Percentiles rank a stretch among this genome's conserved stretches.
Conservation (phyloP, 2,888 invertebrate genomes). For the Polietes domitor region DNA sequence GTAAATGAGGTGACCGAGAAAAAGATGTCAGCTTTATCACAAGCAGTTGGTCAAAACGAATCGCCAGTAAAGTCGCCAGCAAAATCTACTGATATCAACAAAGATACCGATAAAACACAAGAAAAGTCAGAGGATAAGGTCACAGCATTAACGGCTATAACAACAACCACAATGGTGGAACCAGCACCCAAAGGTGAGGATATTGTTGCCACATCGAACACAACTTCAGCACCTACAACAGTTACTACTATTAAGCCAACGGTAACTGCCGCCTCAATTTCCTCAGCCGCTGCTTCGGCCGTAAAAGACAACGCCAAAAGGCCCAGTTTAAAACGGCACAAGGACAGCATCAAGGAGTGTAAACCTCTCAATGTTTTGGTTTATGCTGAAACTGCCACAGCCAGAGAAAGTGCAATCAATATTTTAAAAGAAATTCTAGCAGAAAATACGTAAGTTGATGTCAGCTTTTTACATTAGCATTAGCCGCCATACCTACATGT, state of each 20-base stretch:
- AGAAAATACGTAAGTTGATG: constrained; percentile 84
- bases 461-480: constrained; percentile 6
- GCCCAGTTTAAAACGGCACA: constrained; percentile 76
- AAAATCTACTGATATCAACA: background rate
- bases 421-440: constrained; percentile 87
- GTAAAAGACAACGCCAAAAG: constrained; percentile 69
- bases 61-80: background rate
- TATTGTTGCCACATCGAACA: background rate
- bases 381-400: constrained; percentile 89
- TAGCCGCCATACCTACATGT: background rate
- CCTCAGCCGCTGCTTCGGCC: constrained; percentile 17
- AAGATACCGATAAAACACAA: constrained; percentile 30
- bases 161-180: background rate
- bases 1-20: constrained; percentile 2
- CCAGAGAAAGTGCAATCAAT: constrained; percentile 88
- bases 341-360: constrained; percentile 78
- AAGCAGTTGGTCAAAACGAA: constrained; percentile 4
- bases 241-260: constrained; percentile 23
- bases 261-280: constrained; percentile 19
- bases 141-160: background rate
- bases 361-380: constrained; percentile 92
- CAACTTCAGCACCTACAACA: background rate
- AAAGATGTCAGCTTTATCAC: constrained; percentile 1
- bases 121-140: constrained; percentile 12
- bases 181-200: background rate